These are phyloP conservation scores for Sitobion miscanthi DNA, from an alignment of 1,140 invertebrate species.

Conservation along the genomic window DNA sequence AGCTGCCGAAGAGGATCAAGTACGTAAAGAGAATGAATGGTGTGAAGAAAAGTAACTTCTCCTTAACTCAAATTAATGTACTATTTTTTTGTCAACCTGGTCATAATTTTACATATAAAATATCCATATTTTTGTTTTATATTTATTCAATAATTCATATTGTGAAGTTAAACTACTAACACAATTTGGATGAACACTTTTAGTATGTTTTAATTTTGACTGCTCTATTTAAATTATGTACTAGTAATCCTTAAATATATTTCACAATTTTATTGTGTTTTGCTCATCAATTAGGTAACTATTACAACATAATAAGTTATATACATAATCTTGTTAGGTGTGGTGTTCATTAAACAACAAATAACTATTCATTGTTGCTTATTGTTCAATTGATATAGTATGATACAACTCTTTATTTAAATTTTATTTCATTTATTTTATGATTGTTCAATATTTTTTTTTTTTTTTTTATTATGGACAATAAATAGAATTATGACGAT, in stretches of 20 bases:
- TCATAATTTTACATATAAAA: neutral
- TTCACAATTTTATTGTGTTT: neutral
- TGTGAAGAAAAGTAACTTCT: slow-evolving; percentile 87
- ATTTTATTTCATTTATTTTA: no score
- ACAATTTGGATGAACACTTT: neutral
- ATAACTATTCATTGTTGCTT: neutral
- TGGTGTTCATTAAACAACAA: neutral
- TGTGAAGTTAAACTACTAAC: neutral
- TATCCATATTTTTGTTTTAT: neutral
- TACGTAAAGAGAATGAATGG: slow-evolving; percentile 97
- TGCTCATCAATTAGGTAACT: neutral
- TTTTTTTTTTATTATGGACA: neutral
- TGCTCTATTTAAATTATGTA: neutral
- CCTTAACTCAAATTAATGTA: neutral
- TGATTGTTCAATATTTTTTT: neutral
- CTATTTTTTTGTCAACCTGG: neutral
- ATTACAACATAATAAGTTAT: neutral
- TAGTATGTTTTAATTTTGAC: neutral
- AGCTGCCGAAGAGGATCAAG: slow-evolving; percentile 94
- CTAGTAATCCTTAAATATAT: neutral
- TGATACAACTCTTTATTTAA: neutral
- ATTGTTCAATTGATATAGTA: neutral
- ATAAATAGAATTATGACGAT: neutral
- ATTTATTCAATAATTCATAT: neutral
- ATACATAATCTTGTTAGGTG: neutral